These are phyloP conservation scores for Poecile montanus DNA, from an alignment of 2,797 vertebrate species.

Conservation along the genomic window DNA sequence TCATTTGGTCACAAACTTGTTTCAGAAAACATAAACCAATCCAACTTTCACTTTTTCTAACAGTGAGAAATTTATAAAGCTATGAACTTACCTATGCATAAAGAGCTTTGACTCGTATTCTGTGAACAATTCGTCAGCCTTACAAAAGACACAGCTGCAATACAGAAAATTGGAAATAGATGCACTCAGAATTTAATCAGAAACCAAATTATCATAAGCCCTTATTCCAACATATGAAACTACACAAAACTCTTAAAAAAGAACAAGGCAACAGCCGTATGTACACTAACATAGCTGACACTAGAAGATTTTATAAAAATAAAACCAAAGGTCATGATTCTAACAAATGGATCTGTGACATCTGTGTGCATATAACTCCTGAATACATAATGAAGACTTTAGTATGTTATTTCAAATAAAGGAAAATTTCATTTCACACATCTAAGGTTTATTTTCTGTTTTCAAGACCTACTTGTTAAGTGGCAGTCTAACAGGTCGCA, in stretches of 20 bases:
- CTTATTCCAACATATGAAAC: not conserved
- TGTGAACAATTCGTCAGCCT: slow-evolving; percentile 95
- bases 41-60: not conserved
- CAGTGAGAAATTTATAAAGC: not conserved
- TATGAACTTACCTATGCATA: slow-evolving; percentile 92
- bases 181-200: slow-evolving; percentile 16
- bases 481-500: slow-evolving; percentile 90
- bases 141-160: slow-evolving; percentile 96
- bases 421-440: not conserved
- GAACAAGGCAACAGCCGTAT: not conserved
- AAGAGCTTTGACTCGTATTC: slow-evolving; percentile 98
- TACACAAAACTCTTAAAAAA: not conserved
- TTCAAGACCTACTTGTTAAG: slow-evolving; percentile 90
- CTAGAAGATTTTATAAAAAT: not conserved
- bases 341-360: not conserved
- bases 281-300: not conserved
- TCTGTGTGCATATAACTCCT: not conserved
- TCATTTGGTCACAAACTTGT: not conserved
- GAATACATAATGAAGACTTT: not conserved
- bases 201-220: not conserved
- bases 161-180: slow-evolving; percentile 52
- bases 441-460: not conserved
- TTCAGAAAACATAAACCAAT: not conserved
- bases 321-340: not conserved
- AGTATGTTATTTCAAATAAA: slow-evolving; percentile 2